A percentile compares a stretch with the other conserved stretches of the same genome.
Evolutionary conservation across 35 echinoderm and acorn worm species (phyloP).

Genomic region (Eucidaris tribuloides): DNA sequence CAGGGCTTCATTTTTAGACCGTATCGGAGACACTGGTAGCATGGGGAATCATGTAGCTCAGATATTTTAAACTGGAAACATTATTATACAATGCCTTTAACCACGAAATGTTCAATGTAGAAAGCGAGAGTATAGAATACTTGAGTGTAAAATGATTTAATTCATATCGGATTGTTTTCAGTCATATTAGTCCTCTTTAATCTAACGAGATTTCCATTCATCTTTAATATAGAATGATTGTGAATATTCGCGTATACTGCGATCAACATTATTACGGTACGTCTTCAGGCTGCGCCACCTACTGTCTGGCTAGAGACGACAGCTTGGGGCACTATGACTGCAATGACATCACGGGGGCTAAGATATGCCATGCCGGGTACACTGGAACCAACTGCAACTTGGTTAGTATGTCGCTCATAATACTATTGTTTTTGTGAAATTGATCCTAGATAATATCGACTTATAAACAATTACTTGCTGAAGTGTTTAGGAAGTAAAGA

Average conservation of each 20-base stretch:
- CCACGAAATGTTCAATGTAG: neutral
- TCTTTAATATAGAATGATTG: neutral
- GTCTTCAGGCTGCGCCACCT: neutral
- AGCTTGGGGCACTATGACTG: slow-evolving; percentile 62
- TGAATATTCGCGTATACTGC: slow-evolving; percentile 13
- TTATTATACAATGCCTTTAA: no score
- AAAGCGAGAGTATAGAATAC: neutral
- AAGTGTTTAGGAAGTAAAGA: no score
- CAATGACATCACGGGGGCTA: slow-evolving; percentile 52
- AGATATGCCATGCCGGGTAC: slow-evolving; percentile 52
- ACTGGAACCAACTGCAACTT: slow-evolving; percentile 10
- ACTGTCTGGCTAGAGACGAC: slow-evolving; percentile 20
- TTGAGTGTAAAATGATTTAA: neutral
- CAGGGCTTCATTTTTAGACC: no score
- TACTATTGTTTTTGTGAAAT: no score
- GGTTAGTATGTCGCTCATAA: no score
- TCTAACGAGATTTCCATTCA: neutral
- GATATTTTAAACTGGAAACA: no score
- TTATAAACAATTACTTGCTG: no score
- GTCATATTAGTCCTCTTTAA: neutral
- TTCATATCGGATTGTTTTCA: neutral
- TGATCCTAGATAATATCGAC: no score
- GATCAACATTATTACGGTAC: slow-evolving; percentile 17
- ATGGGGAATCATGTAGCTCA: no score
- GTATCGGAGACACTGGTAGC: no score